phyloP scores from a whole-genome alignment of 2,113 vertebrate genomes.

The Oryzias melastigma region DNA sequence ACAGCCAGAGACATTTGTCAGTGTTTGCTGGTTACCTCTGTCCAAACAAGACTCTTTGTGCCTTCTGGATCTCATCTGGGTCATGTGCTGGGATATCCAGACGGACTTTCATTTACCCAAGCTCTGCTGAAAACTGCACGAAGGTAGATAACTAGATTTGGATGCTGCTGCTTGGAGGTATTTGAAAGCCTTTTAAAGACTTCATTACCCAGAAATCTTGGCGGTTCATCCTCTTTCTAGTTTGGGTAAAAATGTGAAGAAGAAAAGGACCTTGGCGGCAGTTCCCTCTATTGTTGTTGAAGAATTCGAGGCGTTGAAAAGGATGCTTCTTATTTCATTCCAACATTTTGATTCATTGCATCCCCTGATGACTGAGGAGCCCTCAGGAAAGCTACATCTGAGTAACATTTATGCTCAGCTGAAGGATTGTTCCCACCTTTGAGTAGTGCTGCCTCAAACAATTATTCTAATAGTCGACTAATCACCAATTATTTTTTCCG shows the following conservation, averaged over 20 bases:
- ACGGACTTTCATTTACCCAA: background rate
- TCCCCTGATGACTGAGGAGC: slow-evolving; percentile 33
- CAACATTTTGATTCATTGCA: slow-evolving; percentile 40
- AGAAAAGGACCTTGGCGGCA: slow-evolving; percentile 27
- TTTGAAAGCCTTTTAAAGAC: slow-evolving; percentile 20
- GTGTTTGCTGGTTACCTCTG: slow-evolving; percentile 24
- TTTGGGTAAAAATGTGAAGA: background rate
- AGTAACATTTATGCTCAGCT: background rate
- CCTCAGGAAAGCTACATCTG: background rate
- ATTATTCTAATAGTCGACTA: too few species aligned
- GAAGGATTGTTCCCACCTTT: slow-evolving; percentile 12
- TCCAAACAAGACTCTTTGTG: background rate
- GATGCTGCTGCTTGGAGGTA: background rate
- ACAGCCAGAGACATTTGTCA: slow-evolving; percentile 37
- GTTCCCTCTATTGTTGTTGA: slow-evolving; percentile 44
- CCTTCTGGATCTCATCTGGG: slow-evolving; percentile 16
- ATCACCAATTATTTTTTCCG: too few species aligned
- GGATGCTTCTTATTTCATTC: slow-evolving; percentile 45
- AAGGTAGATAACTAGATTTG: background rate
- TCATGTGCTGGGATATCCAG: slow-evolving; percentile 2
- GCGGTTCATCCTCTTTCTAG: slow-evolving; percentile 27
- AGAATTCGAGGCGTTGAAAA: slow-evolving; percentile 27
- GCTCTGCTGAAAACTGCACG: background rate
- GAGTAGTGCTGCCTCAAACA: background rate
- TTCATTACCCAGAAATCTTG: slow-evolving; percentile 32